Evolutionary conservation across 2,113 vertebrate genomes (phyloP).

Genomic region (Vimba vimba): DNA sequence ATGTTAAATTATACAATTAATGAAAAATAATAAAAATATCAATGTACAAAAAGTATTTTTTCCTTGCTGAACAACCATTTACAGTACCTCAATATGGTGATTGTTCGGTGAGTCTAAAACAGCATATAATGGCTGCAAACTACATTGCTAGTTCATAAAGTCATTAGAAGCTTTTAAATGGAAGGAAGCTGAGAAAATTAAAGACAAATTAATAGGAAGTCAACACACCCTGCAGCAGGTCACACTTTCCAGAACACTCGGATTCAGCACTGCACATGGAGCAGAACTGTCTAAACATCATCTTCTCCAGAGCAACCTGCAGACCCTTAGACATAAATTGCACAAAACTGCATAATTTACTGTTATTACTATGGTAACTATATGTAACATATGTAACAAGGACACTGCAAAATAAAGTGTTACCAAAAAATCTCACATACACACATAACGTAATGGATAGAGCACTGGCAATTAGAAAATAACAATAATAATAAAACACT

Average conservation of each 20-base stretch:
- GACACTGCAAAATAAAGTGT: too few relatives aligned
- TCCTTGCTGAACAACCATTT: background rate
- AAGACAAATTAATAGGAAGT: background rate
- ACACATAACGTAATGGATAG: background rate
- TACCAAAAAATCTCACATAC: background rate
- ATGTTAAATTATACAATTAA: background rate
- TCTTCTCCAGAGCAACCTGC: background rate
- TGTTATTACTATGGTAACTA: too few relatives aligned
- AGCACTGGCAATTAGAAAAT: background rate
- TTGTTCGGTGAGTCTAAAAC: background rate
- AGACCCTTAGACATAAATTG: background rate
- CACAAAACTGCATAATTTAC: too few relatives aligned
- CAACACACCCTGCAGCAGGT: background rate
- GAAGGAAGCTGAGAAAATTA: slow-evolving; percentile 10
- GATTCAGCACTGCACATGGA: background rate
- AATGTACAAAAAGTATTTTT: background rate
- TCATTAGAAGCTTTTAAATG: slow-evolving; percentile 8
- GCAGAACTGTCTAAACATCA: background rate
- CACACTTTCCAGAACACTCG: background rate
- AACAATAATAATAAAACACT: background rate
- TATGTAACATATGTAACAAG: too few relatives aligned
- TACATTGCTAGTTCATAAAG: background rate
- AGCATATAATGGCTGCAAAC: slow-evolving; percentile 10
- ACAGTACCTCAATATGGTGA: background rate
- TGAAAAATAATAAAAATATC: background rate